These are phyloP conservation scores for Drosophila miranda DNA, from an alignment of 1,140 invertebrate genomes.

Conservation along the genomic window DNA sequence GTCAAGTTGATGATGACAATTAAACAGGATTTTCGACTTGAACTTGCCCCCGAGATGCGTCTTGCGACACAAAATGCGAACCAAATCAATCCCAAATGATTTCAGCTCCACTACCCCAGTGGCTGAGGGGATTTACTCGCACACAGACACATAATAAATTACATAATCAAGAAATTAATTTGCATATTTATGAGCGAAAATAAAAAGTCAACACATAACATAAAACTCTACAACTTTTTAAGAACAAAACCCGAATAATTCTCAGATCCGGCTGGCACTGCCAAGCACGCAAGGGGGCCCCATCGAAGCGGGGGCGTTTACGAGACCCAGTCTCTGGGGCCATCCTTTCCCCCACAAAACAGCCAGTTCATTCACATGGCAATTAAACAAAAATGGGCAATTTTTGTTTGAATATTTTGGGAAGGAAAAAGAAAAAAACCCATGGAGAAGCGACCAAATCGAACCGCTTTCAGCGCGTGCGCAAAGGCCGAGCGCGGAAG, in stretches of 20 bases:
- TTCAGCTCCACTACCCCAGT: too few species aligned
- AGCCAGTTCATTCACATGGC: constrained; percentile 73
- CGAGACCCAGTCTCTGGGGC: constrained; percentile 23
- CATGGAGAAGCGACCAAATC: background rate
- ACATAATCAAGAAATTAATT: constrained; percentile 69
- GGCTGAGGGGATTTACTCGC: constrained; percentile 16
- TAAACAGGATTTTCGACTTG: constrained; percentile 53
- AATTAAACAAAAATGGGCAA: constrained; percentile 44
- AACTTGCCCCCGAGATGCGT: constrained; percentile 57
- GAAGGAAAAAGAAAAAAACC: constrained; percentile 20
- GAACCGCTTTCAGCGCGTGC: constrained; percentile 51
- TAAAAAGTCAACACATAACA: constrained; percentile 11
- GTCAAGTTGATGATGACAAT: constrained; percentile 52
- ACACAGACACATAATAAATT: constrained; percentile 50
- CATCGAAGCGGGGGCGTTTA: constrained; percentile 14
- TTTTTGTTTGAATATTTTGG: constrained; percentile 21
- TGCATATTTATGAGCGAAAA: constrained; percentile 77
- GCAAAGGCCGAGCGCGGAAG: constrained; percentile 61
- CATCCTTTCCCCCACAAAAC: constrained; percentile 54
- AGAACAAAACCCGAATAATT: constrained; percentile 37
- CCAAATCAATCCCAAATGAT: too few species aligned
- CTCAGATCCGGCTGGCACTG: constrained; percentile 74
- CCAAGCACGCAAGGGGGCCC: constrained; percentile 48
- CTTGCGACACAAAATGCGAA: constrained; percentile 21
- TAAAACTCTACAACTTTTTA: constrained; percentile 49